phyloP scores from a whole-genome alignment of 2,888 invertebrate genomes.

The Vanessa cardui region DNA sequence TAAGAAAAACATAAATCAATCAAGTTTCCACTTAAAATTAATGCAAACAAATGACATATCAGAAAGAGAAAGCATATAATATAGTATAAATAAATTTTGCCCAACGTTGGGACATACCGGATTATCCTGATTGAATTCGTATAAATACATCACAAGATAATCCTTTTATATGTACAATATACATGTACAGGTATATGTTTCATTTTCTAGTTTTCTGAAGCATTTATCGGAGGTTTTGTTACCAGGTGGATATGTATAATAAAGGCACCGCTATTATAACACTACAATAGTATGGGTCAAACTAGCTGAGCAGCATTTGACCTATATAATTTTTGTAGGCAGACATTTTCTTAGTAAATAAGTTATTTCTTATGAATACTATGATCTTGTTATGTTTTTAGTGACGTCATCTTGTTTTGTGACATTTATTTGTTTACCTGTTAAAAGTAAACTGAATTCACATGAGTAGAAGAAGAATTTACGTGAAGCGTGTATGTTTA shows the following conservation, averaged over 20 bases:
- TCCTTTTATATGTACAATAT: not conserved
- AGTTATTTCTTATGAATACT: slow-evolving; percentile 2
- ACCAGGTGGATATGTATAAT: slow-evolving; percentile 28
- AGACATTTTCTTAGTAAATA: slow-evolving; percentile 29
- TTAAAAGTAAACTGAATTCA: too few relatives aligned
- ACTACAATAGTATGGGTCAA: slow-evolving; percentile 38
- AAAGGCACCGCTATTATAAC: slow-evolving; percentile 26
- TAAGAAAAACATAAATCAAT: too few relatives aligned
- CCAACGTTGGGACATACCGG: too few relatives aligned
- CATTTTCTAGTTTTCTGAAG: slow-evolving; percentile 3
- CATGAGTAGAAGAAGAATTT: too few relatives aligned
- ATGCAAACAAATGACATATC: too few relatives aligned
- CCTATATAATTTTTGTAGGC: slow-evolving; percentile 39
- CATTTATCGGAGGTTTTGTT: slow-evolving; percentile 13
- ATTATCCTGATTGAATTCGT: not conserved
- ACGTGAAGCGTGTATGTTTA: too few relatives aligned
- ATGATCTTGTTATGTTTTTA: not conserved
- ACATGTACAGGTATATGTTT: not conserved
- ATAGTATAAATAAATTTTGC: too few relatives aligned
- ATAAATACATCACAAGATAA: not conserved
- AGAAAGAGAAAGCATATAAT: too few relatives aligned
- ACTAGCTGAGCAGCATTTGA: slow-evolving; percentile 42
- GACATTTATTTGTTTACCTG: too few relatives aligned
- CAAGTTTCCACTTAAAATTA: too few relatives aligned
- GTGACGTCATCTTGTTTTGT: too few relatives aligned